These are phyloP conservation scores for Aethes cnicana DNA, from an alignment of 2,888 invertebrate species.

Conservation along the genomic window DNA sequence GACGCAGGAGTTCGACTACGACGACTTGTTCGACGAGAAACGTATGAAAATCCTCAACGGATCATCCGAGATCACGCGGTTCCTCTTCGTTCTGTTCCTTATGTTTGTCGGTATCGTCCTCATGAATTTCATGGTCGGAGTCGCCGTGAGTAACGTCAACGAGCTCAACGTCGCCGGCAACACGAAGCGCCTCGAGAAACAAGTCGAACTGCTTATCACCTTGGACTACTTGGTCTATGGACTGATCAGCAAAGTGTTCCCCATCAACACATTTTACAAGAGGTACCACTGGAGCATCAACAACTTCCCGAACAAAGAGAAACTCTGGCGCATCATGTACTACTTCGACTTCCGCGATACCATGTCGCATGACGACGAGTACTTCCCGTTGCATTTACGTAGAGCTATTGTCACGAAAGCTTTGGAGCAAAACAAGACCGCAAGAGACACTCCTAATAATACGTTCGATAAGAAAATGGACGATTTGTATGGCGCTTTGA, in stretches of 20 bases:
- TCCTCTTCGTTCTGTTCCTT: constrained; percentile 41
- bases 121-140: constrained; percentile 62
- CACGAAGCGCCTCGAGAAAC: constrained; percentile 53
- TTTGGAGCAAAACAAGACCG: constrained; percentile 20
- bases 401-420: constrained; percentile 18
- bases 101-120: constrained; percentile 58
- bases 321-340: constrained; percentile 23
- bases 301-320: constrained; percentile 26
- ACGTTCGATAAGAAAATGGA: constrained; percentile 13
- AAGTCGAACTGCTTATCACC: constrained; percentile 52
- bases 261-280: constrained; percentile 25
- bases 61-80: constrained; percentile 15
- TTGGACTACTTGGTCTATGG: constrained; percentile 44
- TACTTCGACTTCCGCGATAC: constrained; percentile 20
- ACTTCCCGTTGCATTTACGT: constrained; percentile 16
- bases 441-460: constrained; percentile 3
- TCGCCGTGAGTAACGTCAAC: constrained; percentile 62
- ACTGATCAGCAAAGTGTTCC: constrained; percentile 18
- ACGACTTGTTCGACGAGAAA: constrained; percentile 67
- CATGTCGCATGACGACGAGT: constrained; percentile 22
- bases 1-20: constrained; percentile 83
- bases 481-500: constrained; percentile 9
- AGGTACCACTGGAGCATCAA: constrained; percentile 27
- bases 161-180: constrained; percentile 57
- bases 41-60: constrained; percentile 35